Conservation (phyloP, 2,113 vertebrate genomes). For the Scortum barcoo region DNA sequence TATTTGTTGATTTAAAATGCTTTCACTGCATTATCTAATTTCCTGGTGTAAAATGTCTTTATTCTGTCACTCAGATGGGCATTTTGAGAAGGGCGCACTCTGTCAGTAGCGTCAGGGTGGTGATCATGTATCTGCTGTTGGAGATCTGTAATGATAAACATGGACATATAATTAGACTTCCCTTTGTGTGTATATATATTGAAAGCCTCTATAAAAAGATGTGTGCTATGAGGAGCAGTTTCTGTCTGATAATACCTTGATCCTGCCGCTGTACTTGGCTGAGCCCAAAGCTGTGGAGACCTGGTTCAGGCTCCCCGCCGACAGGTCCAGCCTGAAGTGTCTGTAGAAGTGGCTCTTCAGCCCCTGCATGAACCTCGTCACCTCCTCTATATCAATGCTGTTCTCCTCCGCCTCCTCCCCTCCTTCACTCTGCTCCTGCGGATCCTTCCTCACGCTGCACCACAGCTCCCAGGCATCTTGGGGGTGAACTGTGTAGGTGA, state of each 20-base stretch:
- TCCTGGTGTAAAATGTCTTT: neutral
- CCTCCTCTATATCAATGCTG: slow-evolving; percentile 88
- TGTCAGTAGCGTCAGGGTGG: slow-evolving; percentile 90
- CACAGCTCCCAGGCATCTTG: slow-evolving; percentile 92
- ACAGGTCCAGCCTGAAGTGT: slow-evolving; percentile 86
- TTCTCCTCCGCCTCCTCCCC: slow-evolving; percentile 60
- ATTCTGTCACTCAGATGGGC: slow-evolving; percentile 69
- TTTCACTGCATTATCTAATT: neutral
- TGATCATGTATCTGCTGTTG: slow-evolving; percentile 86
- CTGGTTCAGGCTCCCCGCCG: slow-evolving; percentile 87
- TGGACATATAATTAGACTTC: neutral
- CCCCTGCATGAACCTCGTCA: slow-evolving; percentile 87
- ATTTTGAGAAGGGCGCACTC: slow-evolving; percentile 87
- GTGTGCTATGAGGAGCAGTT: neutral
- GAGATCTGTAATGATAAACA: slow-evolving; percentile 85
- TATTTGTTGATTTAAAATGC: neutral
- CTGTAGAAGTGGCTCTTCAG: slow-evolving; percentile 92
- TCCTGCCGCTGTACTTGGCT: slow-evolving; percentile 88
- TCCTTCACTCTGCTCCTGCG: neutral
- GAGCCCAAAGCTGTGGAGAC: slow-evolving; percentile 91
- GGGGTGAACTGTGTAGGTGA: slow-evolving; percentile 87
- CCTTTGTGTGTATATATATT: neutral
- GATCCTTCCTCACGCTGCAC: slow-evolving; percentile 84
- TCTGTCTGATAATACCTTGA: slow-evolving; percentile 87
- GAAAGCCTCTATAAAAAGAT: neutral